Evolutionary conservation across 2,888 invertebrate species (phyloP).

Genomic region (Drosophila prolongata): DNA sequence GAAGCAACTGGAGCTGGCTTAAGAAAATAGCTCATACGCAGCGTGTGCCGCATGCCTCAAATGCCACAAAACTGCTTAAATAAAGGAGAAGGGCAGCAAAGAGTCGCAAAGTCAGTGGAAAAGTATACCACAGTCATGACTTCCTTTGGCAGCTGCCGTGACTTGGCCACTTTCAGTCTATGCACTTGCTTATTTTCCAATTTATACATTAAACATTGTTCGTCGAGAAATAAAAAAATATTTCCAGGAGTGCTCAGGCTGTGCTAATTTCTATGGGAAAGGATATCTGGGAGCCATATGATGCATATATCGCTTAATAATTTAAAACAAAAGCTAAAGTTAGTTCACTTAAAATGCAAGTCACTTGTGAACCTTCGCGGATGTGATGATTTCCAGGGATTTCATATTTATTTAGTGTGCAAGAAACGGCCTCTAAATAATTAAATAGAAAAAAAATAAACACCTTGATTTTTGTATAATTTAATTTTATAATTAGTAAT

Average conservation of each 20-base stretch:
- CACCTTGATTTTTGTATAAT: no score
- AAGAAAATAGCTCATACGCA: constrained; percentile 74
- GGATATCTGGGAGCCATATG: background rate
- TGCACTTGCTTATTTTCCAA: constrained; percentile 17
- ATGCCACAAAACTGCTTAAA: constrained; percentile 62
- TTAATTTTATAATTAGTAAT: no score
- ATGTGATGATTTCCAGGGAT: background rate
- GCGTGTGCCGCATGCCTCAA: constrained; percentile 64
- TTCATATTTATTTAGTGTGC: background rate
- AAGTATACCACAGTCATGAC: constrained; percentile 19
- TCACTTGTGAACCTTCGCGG: background rate
- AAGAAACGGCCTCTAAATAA: no score
- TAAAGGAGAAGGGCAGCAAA: constrained; percentile 3
- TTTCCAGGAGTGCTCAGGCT: background rate
- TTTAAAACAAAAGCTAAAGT: background rate
- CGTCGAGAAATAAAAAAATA: background rate
- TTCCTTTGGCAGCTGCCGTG: constrained; percentile 41
- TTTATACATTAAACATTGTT: constrained; percentile 6
- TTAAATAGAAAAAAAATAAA: no score
- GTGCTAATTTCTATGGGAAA: constrained; percentile 10
- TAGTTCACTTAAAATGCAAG: background rate
- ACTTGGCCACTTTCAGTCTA: constrained; percentile 23
- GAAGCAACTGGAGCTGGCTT: constrained; percentile 47
- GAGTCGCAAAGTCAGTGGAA: constrained; percentile 9
- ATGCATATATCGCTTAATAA: background rate